Percentiles rank a stretch among this genome's conserved stretches.
phyloP scores from a whole-genome alignment of 2,113 vertebrate species.

The Osmerus eperlanus region DNA sequence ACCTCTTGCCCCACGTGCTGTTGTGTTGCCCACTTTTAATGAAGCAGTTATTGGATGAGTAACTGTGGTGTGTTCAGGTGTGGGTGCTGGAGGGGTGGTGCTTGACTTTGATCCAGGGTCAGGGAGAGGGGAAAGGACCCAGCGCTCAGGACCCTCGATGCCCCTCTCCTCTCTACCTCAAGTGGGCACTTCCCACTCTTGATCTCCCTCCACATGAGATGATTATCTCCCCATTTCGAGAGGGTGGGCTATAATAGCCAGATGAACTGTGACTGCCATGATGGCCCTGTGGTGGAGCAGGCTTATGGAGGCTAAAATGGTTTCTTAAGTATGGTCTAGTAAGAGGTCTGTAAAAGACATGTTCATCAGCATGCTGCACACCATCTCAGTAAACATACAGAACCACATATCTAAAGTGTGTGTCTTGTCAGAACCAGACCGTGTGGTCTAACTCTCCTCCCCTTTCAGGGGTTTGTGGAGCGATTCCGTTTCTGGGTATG shows the following conservation, averaged over 20 bases:
- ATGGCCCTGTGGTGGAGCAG: not conserved
- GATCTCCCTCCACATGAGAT: slow-evolving; percentile 57
- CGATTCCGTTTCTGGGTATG: too few species aligned
- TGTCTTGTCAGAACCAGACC: too few species aligned
- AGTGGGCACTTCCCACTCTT: slow-evolving; percentile 67
- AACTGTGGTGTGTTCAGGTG: too few species aligned
- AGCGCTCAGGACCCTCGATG: too few species aligned
- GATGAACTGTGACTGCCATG: not conserved
- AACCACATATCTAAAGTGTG: too few species aligned
- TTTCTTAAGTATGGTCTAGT: too few species aligned
- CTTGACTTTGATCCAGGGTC: slow-evolving; percentile 56
- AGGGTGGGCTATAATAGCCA: slow-evolving; percentile 41
- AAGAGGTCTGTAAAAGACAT: too few species aligned
- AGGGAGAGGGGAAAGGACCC: slow-evolving; percentile 42
- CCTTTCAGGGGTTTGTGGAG: too few species aligned
- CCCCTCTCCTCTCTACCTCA: slow-evolving; percentile 64
- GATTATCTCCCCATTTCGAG: slow-evolving; percentile 69
- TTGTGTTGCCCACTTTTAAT: slow-evolving; percentile 45
- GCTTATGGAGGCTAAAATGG: not conserved
- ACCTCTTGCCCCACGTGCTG: not conserved
- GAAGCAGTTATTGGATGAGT: too few species aligned
- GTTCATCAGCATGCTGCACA: too few species aligned
- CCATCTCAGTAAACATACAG: too few species aligned
- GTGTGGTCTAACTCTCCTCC: too few species aligned
- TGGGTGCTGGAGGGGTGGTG: slow-evolving; percentile 45